Conservation (phyloP, 2,797 vertebrate species). For the Cygnus olor region DNA sequence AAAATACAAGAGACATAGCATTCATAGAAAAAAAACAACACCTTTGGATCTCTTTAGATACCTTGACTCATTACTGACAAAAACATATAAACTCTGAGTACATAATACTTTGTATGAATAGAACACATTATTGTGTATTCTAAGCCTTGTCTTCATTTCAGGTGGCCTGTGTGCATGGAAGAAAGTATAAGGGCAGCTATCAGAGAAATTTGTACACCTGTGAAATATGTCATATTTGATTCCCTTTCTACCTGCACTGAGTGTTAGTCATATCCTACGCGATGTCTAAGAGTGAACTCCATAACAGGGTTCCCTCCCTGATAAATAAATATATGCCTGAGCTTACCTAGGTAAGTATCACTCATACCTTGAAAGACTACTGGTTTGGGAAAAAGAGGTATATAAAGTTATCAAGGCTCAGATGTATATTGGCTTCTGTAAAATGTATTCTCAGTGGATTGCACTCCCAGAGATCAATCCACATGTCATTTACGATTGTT, state of each 20-base stretch:
- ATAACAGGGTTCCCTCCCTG: not conserved
- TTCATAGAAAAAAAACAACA: not conserved
- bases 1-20: not conserved
- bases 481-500: not conserved
- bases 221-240: not conserved
- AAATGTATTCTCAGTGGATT: not conserved
- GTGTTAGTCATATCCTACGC: fast-evolving
- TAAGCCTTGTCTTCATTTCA: not conserved
- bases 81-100: not conserved
- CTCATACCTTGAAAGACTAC: not conserved
- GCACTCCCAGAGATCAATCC: not conserved
- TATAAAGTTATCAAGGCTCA: not conserved
- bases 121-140: not conserved
- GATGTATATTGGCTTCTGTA: not conserved
- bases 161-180: not conserved
- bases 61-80: not conserved
- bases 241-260: not conserved
- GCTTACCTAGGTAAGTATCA: not conserved
- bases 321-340: not conserved
- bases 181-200: not conserved
- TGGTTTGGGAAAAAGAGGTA: not conserved
- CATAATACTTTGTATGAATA: not conserved
- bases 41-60: not conserved
- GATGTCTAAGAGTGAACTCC: not conserved
- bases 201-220: not conserved